phyloP scores from a whole-genome alignment of 1,140 invertebrate species.

The Heterodera schachtii region DNA sequence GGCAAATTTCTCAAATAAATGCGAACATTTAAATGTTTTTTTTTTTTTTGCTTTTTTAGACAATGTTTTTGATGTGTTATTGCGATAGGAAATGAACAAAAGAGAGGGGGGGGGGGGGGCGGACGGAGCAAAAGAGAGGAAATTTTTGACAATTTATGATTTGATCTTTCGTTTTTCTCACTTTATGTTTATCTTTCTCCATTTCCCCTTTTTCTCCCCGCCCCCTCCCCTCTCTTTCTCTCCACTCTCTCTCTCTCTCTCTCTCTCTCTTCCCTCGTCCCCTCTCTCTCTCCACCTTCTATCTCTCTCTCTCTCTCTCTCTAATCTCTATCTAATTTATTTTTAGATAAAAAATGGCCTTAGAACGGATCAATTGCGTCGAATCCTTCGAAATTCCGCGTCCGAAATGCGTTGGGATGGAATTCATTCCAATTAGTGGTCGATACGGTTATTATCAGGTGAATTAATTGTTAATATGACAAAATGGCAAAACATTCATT shows the following conservation, averaged over 20 bases:
- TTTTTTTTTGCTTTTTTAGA: no score
- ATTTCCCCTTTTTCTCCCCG: neutral
- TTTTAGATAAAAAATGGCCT: neutral
- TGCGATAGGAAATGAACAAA: no score
- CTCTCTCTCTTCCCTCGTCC: neutral
- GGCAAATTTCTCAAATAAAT: no score
- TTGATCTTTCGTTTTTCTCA: no score
- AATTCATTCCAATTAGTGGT: conserved; percentile 58
- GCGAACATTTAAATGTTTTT: no score
- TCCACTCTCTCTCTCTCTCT: neutral
- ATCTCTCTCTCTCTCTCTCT: neutral
- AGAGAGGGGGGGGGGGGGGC: no score
- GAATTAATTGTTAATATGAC: neutral
- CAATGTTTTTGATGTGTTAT: no score
- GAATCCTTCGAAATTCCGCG: conserved; percentile 57
- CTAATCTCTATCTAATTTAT: neutral
- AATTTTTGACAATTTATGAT: no score
- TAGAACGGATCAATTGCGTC: conserved; percentile 13
- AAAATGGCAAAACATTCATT: conserved; percentile 17
- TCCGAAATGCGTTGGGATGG: conserved; percentile 57
- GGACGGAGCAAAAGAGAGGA: no score
- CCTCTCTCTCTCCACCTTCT: no score
- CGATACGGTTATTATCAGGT: conserved; percentile 62
- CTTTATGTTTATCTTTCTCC: no score
- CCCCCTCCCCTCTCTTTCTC: neutral